These are phyloP conservation scores for Eueides isabella DNA, from an alignment of 1,140 invertebrate species.

Conservation along the genomic window DNA sequence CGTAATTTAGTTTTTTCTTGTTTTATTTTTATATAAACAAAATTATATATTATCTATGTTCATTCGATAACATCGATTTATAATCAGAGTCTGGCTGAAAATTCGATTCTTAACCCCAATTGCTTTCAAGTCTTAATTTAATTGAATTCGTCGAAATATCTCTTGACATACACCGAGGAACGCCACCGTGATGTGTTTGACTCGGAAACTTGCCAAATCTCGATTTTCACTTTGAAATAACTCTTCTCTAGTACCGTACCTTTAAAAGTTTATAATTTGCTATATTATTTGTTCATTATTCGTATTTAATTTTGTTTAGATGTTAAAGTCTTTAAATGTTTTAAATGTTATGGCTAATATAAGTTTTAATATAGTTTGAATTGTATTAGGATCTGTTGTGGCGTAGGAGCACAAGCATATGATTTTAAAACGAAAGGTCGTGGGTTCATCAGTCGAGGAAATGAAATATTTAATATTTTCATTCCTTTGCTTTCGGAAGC, in stretches of 20 bases:
- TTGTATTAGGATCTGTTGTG: too few relatives aligned
- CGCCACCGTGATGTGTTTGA: background rate
- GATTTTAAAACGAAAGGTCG: too few relatives aligned
- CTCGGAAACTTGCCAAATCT: slow-evolving; percentile 21
- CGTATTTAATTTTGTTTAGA: background rate
- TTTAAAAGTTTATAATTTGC: background rate
- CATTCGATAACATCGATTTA: background rate
- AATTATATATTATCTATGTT: too few relatives aligned
- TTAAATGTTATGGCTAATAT: background rate
- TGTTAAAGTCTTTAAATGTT: background rate
- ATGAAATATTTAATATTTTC: too few relatives aligned
- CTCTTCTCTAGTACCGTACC: background rate
- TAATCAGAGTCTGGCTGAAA: background rate
- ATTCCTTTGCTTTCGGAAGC: too few relatives aligned
- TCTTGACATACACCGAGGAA: background rate
- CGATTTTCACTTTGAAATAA: slow-evolving; percentile 14
- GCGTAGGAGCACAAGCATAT: too few relatives aligned
- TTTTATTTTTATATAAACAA: too few relatives aligned
- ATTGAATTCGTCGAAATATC: slow-evolving; percentile 1
- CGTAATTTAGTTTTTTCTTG: background rate
- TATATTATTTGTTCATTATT: background rate
- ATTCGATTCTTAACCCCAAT: background rate
- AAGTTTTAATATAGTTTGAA: background rate
- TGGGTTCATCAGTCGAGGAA: too few relatives aligned
- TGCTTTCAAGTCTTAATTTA: background rate